A percentile compares a stretch with the other conserved stretches of the same genome.
phyloP scores from a whole-genome alignment of 2,888 invertebrate genomes.

The Coenonympha glycerion region DNA sequence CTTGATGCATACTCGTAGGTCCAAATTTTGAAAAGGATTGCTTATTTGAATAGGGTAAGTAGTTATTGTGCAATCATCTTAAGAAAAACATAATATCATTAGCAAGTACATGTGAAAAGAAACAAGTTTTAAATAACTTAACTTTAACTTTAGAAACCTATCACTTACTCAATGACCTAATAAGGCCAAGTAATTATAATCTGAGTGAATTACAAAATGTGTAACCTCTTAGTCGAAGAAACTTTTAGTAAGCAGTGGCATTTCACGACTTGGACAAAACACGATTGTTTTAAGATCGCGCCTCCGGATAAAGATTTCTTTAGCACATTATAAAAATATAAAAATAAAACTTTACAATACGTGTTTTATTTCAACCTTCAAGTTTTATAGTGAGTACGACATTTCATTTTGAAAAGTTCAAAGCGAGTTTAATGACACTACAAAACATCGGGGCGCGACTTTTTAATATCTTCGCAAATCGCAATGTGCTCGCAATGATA shows the following conservation, averaged over 20 bases:
- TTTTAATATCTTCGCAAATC: conserved; percentile 22
- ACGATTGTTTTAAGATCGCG: conserved; percentile 6
- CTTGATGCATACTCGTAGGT: too few species aligned
- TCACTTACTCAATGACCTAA: not conserved
- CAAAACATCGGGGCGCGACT: conserved; percentile 18
- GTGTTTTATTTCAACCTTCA: conserved; percentile 24
- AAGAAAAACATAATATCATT: too few species aligned
- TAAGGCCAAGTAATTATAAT: not conserved
- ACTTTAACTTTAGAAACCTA: not conserved
- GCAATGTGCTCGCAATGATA: too few species aligned
- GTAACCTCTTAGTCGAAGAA: not conserved
- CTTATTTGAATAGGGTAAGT: too few species aligned
- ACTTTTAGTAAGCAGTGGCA: conserved; percentile 4
- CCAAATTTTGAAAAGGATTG: too few species aligned
- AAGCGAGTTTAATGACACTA: conserved; percentile 25
- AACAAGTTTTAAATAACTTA: too few species aligned
- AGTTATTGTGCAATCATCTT: too few species aligned
- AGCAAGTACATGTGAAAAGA: too few species aligned
- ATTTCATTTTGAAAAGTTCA: conserved; percentile 28
- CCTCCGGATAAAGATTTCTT: not conserved
- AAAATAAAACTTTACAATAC: conserved; percentile 11
- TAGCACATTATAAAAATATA: not conserved
- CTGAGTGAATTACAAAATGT: not conserved
- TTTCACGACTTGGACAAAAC: not conserved
- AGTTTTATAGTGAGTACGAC: conserved; percentile 23